Conservation (phyloP, 2,888 invertebrate species). For the Drosophila tanythrix region DNA sequence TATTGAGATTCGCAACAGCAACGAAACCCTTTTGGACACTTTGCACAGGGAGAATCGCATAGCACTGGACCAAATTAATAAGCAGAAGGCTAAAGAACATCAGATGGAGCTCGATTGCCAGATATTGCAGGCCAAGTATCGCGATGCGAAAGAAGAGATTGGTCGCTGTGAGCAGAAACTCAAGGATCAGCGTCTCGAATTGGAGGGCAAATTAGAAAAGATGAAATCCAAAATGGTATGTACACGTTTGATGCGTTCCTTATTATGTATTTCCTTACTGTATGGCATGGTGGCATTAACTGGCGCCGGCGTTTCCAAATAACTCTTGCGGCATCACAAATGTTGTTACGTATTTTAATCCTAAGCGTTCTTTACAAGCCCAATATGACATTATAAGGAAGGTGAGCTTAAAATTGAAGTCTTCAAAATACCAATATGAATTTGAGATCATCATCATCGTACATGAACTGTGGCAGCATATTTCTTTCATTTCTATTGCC, state of each 20-base stretch:
- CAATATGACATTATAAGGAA: slow-evolving; percentile 2
- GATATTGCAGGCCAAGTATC: slow-evolving; percentile 83
- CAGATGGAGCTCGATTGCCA: slow-evolving; percentile 71
- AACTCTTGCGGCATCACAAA: background rate
- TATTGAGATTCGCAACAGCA: slow-evolving; percentile 1
- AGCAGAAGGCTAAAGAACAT: slow-evolving; percentile 9
- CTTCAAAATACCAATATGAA: background rate
- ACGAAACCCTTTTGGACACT: background rate
- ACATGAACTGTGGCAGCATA: background rate
- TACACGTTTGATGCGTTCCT: slow-evolving; percentile 52
- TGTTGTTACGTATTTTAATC: background rate
- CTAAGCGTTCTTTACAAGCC: background rate
- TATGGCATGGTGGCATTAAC: slow-evolving; percentile 2
- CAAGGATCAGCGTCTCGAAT: slow-evolving; percentile 86
- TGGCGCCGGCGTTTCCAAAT: slow-evolving; percentile 1
- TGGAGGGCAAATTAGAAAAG: slow-evolving; percentile 91
- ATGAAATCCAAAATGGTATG: slow-evolving; percentile 94
- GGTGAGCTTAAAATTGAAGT: background rate
- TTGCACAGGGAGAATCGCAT: background rate
- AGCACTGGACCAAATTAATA: background rate
- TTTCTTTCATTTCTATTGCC: background rate
- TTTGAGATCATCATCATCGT: background rate
- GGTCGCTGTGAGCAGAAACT: slow-evolving; percentile 76
- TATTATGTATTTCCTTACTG: slow-evolving; percentile 10
- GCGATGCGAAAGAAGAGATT: slow-evolving; percentile 75